A percentile compares a stretch with the other conserved stretches of the same genome.
These are phyloP conservation scores for Drosophila mayaguana DNA, from an alignment of 2,888 invertebrate genomes.

Conservation along the genomic window DNA sequence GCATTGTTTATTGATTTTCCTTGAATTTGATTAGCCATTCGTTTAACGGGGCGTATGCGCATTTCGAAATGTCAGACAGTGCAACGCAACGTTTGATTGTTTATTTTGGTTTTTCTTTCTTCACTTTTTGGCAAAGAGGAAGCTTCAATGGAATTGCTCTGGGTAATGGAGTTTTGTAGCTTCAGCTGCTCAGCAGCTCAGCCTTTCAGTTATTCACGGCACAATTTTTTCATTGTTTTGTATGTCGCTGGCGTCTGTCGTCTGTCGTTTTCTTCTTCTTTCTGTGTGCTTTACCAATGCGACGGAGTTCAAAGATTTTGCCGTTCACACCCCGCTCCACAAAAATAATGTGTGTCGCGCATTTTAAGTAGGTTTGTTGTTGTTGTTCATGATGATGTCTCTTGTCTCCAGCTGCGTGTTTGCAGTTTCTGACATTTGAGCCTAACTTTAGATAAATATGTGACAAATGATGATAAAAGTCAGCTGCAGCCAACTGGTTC, in stretches of 20 bases:
- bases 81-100: slow-evolving; percentile 28
- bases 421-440: slow-evolving; percentile 64
- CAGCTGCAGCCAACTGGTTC: slow-evolving; percentile 31
- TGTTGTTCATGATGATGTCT: slow-evolving; percentile 22
- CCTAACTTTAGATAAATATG: slow-evolving; percentile 44
- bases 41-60: slow-evolving; percentile 54
- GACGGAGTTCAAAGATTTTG: slow-evolving; percentile 58
- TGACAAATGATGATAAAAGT: slow-evolving; percentile 59
- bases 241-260: slow-evolving; percentile 44
- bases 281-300: slow-evolving; percentile 22
- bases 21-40: slow-evolving; percentile 33
- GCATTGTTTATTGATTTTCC: slow-evolving; percentile 64
- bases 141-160: slow-evolving; percentile 13
- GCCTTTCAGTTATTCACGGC: slow-evolving; percentile 61
- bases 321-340: slow-evolving; percentile 58
- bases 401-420: slow-evolving; percentile 28
- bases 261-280: background rate
- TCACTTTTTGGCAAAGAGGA: slow-evolving; percentile 27
- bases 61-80: slow-evolving; percentile 52
- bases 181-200: slow-evolving; percentile 14
- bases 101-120: slow-evolving; percentile 11
- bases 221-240: slow-evolving; percentile 41
- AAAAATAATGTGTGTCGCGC: slow-evolving; percentile 65
- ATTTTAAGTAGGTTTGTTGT: slow-evolving; percentile 57
- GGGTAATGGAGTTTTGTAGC: slow-evolving; percentile 26